A percentile compares a stretch with the other conserved stretches of the same genome.
Evolutionary conservation across 2,113 vertebrate genomes (phyloP).

Genomic region (Steatornis caripensis): DNA sequence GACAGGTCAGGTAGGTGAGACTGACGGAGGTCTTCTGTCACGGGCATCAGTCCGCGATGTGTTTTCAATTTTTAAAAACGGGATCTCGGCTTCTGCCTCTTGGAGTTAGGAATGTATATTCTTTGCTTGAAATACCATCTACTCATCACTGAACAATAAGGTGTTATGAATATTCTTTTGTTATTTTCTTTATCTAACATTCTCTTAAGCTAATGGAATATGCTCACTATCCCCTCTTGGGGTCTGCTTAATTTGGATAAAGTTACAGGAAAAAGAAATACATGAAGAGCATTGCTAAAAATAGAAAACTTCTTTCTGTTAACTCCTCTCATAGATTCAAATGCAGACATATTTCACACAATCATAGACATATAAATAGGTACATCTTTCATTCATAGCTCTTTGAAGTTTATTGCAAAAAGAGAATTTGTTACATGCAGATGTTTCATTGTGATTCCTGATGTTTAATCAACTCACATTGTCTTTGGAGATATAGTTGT

Average conservation of each 20-base stretch:
- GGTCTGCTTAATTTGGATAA: background rate
- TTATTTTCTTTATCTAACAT: background rate
- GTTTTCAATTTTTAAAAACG: background rate
- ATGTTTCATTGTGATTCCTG: constrained; percentile 42
- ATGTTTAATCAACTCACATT: constrained; percentile 11
- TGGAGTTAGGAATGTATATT: background rate
- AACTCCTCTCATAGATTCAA: background rate
- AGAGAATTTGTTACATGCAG: background rate
- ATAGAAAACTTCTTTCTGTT: background rate
- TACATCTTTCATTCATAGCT: background rate
- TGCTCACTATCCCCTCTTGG: background rate
- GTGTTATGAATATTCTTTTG: background rate
- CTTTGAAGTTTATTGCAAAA: constrained; percentile 17
- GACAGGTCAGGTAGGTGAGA: background rate
- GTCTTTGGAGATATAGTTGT: constrained; percentile 5
- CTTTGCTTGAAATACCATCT: background rate
- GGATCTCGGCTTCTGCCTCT: accelerated
- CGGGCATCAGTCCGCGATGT: accelerated
- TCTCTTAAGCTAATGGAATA: background rate
- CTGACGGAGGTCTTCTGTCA: background rate
- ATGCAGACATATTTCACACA: background rate
- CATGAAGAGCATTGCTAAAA: background rate
- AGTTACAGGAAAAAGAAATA: background rate
- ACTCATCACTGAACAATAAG: background rate
- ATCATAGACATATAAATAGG: background rate